Evolutionary conservation across 1,140 invertebrate genomes (phyloP).

Genomic region (Apis mellifera): DNA sequence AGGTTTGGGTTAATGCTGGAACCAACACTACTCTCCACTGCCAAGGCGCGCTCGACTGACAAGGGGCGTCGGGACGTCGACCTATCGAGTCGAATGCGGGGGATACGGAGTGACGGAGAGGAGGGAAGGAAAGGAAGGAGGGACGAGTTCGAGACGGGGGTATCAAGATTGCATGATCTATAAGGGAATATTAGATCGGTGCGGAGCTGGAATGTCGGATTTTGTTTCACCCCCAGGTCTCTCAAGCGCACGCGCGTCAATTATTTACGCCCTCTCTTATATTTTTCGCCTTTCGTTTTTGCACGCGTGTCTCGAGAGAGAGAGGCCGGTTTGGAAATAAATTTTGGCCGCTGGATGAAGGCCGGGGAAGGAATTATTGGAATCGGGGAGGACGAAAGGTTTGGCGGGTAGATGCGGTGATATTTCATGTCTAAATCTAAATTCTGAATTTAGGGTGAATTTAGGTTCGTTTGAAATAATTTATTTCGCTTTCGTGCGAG

Average conservation of each 20-base stretch:
- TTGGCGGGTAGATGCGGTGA: too few relatives aligned
- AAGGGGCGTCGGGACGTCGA: constrained; percentile 20
- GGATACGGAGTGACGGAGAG: constrained; percentile 13
- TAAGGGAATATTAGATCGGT: constrained; percentile 47
- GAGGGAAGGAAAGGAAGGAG: background rate
- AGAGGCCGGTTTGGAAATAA: background rate
- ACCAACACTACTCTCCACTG: constrained; percentile 73
- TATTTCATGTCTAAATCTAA: too few relatives aligned
- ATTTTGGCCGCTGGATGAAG: background rate
- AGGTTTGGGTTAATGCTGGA: constrained; percentile 73
- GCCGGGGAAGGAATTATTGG: background rate
- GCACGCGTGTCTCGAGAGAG: too few relatives aligned
- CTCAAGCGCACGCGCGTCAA: constrained; percentile 3
- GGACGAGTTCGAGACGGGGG: constrained; percentile 30
- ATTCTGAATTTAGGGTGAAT: too few relatives aligned
- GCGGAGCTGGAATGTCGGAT: constrained; percentile 42
- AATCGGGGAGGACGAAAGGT: too few relatives aligned
- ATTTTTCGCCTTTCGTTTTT: background rate
- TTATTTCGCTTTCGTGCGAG: too few relatives aligned
- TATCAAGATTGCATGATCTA: constrained; percentile 47
- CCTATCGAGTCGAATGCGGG: constrained; percentile 23
- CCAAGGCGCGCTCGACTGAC: constrained; percentile 66
- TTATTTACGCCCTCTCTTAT: constrained; percentile 6
- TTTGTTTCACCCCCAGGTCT: constrained; percentile 15
- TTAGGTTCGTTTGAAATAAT: too few relatives aligned